These are phyloP conservation scores for Lissonota sp. DNA, from an alignment of 2,888 invertebrate genomes.

Conservation along the genomic window DNA sequence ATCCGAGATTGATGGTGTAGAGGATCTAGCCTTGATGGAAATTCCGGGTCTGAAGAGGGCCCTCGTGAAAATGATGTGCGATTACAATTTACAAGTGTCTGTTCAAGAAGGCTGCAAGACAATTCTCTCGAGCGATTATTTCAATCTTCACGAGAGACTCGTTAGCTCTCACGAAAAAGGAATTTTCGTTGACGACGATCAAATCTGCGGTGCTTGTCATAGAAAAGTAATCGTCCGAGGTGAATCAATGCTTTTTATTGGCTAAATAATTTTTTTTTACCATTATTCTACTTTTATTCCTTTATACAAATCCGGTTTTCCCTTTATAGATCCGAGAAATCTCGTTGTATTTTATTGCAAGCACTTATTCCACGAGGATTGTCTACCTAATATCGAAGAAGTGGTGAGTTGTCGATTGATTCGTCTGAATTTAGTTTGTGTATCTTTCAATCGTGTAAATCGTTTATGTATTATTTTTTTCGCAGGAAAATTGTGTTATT, in stretches of 20 bases:
- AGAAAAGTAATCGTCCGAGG: constrained; percentile 90
- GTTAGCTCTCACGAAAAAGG: constrained; percentile 92
- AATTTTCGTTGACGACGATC: constrained; percentile 89
- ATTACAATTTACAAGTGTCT: constrained; percentile 96
- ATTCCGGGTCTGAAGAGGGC: constrained; percentile 96
- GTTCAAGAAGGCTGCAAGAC: constrained; percentile 95
- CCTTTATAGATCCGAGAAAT: constrained; percentile 88
- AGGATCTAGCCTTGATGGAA: constrained; percentile 93
- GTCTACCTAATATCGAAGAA: constrained; percentile 87
- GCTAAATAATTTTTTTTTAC: constrained; percentile 9
- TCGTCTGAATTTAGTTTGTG: constrained; percentile 24
- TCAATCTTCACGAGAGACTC: constrained; percentile 92
- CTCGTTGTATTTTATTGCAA: constrained; percentile 94
- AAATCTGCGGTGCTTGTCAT: constrained; percentile 92
- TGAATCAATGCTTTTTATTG: constrained; percentile 73
- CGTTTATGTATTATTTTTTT: constrained; percentile 69
- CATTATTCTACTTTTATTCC: constrained; percentile 7
- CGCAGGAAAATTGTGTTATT: constrained; percentile 85
- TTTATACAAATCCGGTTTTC: constrained; percentile 4
- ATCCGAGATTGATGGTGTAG: constrained; percentile 94
- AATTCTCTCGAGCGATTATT: constrained; percentile 96
- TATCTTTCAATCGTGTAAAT: constrained; percentile 37
- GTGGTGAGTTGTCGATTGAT: constrained; percentile 72
- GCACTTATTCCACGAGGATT: constrained; percentile 95
- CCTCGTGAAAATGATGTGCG: constrained; percentile 97